phyloP scores from a whole-genome alignment of 2,113 vertebrate genomes.

The Gymnarchus niloticus region DNA sequence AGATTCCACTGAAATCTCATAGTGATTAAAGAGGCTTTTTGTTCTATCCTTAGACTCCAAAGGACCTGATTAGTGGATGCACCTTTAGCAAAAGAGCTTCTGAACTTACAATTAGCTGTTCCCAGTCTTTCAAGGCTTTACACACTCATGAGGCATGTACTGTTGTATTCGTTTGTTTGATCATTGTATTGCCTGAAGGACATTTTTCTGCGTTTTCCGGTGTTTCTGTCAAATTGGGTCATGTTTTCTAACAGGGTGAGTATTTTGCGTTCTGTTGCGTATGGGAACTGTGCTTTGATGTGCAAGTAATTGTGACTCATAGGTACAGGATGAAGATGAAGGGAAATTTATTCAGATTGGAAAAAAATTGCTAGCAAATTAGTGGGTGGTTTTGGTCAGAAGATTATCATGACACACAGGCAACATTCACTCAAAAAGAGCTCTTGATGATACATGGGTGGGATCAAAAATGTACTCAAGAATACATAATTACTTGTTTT shows the following conservation, averaged over 20 bases:
- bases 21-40: conserved; percentile 75
- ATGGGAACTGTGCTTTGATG: not conserved
- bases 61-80: conserved; percentile 50
- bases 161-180: not conserved
- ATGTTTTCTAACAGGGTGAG: conserved; percentile 61
- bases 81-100: conserved; percentile 19
- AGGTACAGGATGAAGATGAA: not conserved
- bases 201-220: conserved; percentile 16
- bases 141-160: not conserved
- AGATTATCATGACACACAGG: not conserved
- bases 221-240: conserved; percentile 38
- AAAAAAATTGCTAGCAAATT: too few relatives aligned
- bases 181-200: not conserved
- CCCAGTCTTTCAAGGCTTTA: not conserved
- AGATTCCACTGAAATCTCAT: conserved; percentile 50
- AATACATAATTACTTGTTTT: not conserved
- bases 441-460: not conserved
- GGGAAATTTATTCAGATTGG: not conserved
- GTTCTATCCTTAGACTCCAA: conserved; percentile 72
- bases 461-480: not conserved
- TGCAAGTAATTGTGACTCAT: not conserved
- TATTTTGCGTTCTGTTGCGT: conserved; percentile 24
- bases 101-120: conserved; percentile 16
- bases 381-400: not conserved
- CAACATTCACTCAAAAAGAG: not conserved